A percentile compares a stretch with the other conserved stretches of the same genome.
These are phyloP conservation scores for Ischnus inquisitorius DNA, from an alignment of 2,888 invertebrate genomes.

Conservation along the genomic window DNA sequence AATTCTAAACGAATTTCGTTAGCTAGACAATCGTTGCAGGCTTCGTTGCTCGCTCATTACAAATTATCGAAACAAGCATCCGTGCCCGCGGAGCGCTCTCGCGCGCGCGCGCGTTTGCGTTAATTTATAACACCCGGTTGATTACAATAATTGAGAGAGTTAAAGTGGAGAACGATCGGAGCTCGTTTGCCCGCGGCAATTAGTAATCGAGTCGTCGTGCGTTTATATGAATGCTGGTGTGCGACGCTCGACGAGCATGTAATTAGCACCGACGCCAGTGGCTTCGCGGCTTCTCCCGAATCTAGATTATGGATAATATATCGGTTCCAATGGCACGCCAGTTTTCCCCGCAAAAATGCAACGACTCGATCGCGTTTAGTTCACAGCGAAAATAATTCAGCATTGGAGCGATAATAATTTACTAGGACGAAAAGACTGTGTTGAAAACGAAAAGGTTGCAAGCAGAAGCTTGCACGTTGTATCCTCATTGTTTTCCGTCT, in stretches of 20 bases:
- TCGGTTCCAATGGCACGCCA: background rate
- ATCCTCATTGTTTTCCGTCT: too few species aligned
- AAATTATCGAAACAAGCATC: slow-evolving; percentile 22
- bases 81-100: background rate
- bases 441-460: too few species aligned
- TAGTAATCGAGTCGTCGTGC: slow-evolving; percentile 45
- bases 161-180: slow-evolving; percentile 2
- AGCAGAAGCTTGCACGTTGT: too few species aligned
- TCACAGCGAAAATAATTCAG: background rate
- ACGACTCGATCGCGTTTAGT: background rate
- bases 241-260: slow-evolving; percentile 62
- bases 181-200: slow-evolving; percentile 46
- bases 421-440: too few species aligned
- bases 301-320: slow-evolving; percentile 22
- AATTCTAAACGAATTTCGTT: slow-evolving; percentile 47
- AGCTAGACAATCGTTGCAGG: background rate
- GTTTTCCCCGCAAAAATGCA: background rate
- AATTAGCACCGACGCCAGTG: slow-evolving; percentile 69
- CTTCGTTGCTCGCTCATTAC: slow-evolving; percentile 40
- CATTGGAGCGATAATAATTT: background rate
- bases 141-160: slow-evolving; percentile 78
- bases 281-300: background rate
- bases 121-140: slow-evolving; percentile 73
- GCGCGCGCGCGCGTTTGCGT: slow-evolving; percentile 35
- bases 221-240: slow-evolving; percentile 4